Evolutionary conservation across 2,888 invertebrate genomes (phyloP).

Genomic region (Parnassius smintheus): DNA sequence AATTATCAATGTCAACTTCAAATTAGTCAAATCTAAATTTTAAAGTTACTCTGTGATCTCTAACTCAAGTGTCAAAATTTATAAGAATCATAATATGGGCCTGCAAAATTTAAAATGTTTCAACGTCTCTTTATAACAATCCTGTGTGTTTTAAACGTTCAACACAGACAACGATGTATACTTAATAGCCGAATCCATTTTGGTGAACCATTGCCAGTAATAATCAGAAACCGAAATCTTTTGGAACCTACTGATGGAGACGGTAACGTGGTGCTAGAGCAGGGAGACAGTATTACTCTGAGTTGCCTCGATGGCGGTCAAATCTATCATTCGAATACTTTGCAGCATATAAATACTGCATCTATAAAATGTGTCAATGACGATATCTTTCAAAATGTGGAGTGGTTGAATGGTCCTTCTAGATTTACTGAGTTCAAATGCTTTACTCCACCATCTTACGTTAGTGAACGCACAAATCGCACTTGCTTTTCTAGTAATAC

Average conservation of each 20-base stretch:
- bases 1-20: conserved; percentile 10
- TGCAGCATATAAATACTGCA: conserved; percentile 40
- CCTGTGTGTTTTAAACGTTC: conserved; percentile 54
- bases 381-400: conserved; percentile 54
- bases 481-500: conserved; percentile 53
- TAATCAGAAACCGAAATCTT: conserved; percentile 52
- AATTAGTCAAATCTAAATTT: conserved; percentile 14
- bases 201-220: conserved; percentile 58
- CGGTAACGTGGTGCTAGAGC: conserved; percentile 54
- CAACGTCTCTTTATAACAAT: conserved; percentile 48
- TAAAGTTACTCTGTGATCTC: too few species aligned
- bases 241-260: conserved; percentile 57
- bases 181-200: conserved; percentile 59
- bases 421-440: conserved; percentile 55
- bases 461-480: conserved; percentile 51
- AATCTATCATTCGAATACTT: conserved; percentile 51
- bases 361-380: conserved; percentile 55
- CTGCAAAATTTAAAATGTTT: conserved; percentile 42
- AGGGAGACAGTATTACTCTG: conserved; percentile 55
- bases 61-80: conserved; percentile 9
- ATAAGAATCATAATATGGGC: conserved; percentile 12
- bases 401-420: conserved; percentile 54
- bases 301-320: conserved; percentile 56
- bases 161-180: conserved; percentile 47
- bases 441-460: conserved; percentile 46